Base-by-base conservation (phyloP, 2,888 invertebrate genomes). In the Temnothorax unifasciatus region DNA sequence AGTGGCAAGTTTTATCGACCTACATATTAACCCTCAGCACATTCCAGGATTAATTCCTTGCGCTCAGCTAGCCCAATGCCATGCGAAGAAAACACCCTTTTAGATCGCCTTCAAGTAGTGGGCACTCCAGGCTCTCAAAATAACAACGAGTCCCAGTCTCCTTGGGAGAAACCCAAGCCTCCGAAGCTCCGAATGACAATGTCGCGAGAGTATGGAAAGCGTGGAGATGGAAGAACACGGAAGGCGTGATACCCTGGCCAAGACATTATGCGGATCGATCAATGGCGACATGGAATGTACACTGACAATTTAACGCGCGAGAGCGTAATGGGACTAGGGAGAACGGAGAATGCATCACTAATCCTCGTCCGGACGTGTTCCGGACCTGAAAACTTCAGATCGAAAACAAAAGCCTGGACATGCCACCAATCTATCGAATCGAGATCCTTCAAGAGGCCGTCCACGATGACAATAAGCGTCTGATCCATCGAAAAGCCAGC, bases 271-370 rank as follows among this genome's bases (percentile, higher is more conserved):
- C 8, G 2, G 41, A n/a, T 25, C 8, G n/a, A 41, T 61, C 44
- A 61, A 75, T 15, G 34, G 9, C 21, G 15, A 47, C 29, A 44
- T 75, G 63, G 63, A 75, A 63, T 61, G 34, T 64, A 52, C 8
- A n/a, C 4, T 6, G 75, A 64, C 18, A 59, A 64, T 50, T 18
- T 52, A 18, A 76, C 18, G 50, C 6, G 50, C 52, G 21, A 21
- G 25, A 76, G 21, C 15, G 21, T 76, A 57, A 76, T 13, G 3
- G 29, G 13, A 61, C 21, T 34, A 63, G 21, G 21, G 11, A 38
- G 34, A 47, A 47, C 18, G 18, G 15, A 54, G 41, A 64, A 0
- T 44, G n/a, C 47, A 75, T 44, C 15, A 18, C 21, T 63, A 15
- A 18, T 9, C n/a, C 44, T 74, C 34, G 6, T 34, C 34, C 34